phyloP scores from a whole-genome alignment of 2,797 vertebrate species.

The Melanogrammus aeglefinus region DNA sequence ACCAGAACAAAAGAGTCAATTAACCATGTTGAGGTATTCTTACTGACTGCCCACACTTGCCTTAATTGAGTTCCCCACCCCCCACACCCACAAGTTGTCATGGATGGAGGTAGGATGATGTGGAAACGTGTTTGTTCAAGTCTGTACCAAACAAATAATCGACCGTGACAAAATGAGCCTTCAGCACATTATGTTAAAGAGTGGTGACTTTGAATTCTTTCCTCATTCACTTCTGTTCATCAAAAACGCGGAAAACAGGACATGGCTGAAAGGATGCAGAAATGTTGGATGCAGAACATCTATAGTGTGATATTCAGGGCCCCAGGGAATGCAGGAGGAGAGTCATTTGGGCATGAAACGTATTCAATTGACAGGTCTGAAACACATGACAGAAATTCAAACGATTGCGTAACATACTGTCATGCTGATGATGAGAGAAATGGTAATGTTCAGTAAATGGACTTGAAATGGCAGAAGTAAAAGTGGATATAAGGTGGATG shows the following conservation, averaged over 20 bases:
- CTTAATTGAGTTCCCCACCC: background rate
- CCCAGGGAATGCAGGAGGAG: background rate
- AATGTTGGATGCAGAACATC: no score
- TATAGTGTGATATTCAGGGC: no score
- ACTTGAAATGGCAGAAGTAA: background rate
- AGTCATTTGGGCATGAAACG: background rate
- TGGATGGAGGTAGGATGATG: no score
- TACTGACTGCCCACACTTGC: background rate
- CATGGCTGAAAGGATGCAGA: no score
- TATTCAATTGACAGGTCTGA: background rate
- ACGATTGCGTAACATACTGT: background rate
- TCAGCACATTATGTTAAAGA: background rate
- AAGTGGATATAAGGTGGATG: background rate
- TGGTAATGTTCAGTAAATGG: background rate
- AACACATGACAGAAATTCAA: background rate
- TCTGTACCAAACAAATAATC: background rate
- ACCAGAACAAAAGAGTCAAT: background rate
- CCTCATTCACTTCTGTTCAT: background rate
- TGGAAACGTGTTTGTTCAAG: no score
- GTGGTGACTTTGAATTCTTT: background rate
- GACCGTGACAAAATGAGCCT: background rate
- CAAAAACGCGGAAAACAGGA: background rate
- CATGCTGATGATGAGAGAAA: background rate
- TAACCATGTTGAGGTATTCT: background rate
- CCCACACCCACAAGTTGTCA: background rate